Evolutionary conservation across 2,797 vertebrate genomes (phyloP).

Genomic region (Crenichthys baileyi): DNA sequence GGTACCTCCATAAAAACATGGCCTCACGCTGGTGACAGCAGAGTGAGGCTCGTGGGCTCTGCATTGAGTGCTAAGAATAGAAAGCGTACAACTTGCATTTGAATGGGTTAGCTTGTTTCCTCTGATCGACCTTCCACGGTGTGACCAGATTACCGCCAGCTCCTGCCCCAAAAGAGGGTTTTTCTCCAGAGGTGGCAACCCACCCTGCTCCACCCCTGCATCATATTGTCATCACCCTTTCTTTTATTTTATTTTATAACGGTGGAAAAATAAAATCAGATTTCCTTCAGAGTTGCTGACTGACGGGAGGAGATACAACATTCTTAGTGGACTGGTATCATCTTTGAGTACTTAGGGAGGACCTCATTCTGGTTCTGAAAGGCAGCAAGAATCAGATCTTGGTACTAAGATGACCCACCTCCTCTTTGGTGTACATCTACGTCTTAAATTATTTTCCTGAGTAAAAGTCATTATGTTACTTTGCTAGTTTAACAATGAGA

Average conservation of each 20-base stretch:
- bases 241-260: constrained; percentile 23
- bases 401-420: constrained; percentile 47
- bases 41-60: constrained; percentile 26
- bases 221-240: constrained; percentile 61
- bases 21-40: constrained; percentile 9
- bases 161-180: constrained; percentile 37
- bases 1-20: constrained; percentile 18
- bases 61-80: constrained; percentile 37
- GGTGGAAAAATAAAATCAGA: constrained; percentile 53
- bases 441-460: constrained; percentile 30
- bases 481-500: constrained; percentile 20
- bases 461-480: constrained; percentile 16
- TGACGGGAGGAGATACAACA: constrained; percentile 64
- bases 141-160: constrained; percentile 72
- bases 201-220: constrained; percentile 38
- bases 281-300: constrained; percentile 65
- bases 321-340: constrained; percentile 53
- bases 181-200: constrained; percentile 57
- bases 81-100: constrained; percentile 54
- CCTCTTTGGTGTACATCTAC: constrained; percentile 15
- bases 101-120: constrained; percentile 70
- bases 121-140: constrained; percentile 61
- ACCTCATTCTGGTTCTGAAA: constrained; percentile 67
- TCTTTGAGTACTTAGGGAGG: constrained; percentile 32
- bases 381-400: constrained; percentile 67